Conservation (phyloP, 1,140 invertebrate genomes). For the Asobara japonica region DNA sequence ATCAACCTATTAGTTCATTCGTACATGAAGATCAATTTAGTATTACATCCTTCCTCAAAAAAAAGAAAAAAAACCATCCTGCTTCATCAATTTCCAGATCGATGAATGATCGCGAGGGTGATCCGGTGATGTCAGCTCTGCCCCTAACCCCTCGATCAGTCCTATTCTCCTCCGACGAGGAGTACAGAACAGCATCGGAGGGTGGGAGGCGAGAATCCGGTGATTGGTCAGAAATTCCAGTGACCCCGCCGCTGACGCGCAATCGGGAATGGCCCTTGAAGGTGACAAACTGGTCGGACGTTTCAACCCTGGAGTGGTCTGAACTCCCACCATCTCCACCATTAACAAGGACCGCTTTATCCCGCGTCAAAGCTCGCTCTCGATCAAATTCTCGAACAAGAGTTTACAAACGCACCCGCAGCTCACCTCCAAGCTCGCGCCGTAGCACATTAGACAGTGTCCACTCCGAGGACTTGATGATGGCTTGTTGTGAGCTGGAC, state of each 20-base stretch:
- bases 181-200: constrained; percentile 85
- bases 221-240: constrained; percentile 60
- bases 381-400: constrained; percentile 68
- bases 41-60: neutral
- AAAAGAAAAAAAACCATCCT: constrained; percentile 20
- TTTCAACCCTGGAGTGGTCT: constrained; percentile 58
- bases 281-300: constrained; percentile 53
- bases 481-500: constrained; percentile 63
- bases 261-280: constrained; percentile 65
- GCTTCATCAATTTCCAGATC: constrained; percentile 43
- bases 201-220: constrained; percentile 65
- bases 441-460: constrained; percentile 75
- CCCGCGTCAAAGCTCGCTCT: constrained; percentile 81
- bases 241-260: constrained; percentile 54
- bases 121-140: constrained; percentile 69
- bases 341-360: constrained; percentile 75
- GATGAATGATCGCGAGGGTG: constrained; percentile 54
- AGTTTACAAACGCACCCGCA: constrained; percentile 72
- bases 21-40: neutral
- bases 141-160: constrained; percentile 73
- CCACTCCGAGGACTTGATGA: constrained; percentile 69
- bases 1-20: no score
- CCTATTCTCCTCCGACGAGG: constrained; percentile 84
- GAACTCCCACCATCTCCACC: constrained; percentile 80
- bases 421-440: constrained; percentile 73